Conservation (phyloP, 2,113 vertebrate species). For the Aspiorhynchus laticeps region DNA sequence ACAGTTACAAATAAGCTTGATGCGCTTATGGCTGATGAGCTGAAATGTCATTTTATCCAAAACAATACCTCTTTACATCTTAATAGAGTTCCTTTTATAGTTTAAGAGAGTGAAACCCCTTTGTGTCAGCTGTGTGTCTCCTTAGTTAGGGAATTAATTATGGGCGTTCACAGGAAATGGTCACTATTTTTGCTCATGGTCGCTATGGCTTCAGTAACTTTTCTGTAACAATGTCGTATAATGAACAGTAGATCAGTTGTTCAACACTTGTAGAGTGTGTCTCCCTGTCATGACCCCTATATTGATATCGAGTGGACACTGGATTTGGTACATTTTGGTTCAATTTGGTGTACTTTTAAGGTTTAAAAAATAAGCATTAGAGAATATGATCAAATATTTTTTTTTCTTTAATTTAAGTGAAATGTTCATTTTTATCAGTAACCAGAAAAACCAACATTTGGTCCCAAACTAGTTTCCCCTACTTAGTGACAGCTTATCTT, state of each 20-base stretch:
- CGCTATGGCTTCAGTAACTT: slow-evolving; percentile 57
- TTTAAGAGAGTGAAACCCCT: not conserved
- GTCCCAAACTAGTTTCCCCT: not conserved
- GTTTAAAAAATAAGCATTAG: not conserved
- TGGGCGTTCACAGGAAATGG: slow-evolving; percentile 60
- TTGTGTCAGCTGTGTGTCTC: slow-evolving; percentile 17
- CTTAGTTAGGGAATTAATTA: not conserved
- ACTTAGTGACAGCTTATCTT: not conserved
- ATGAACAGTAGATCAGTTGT: slow-evolving; percentile 61
- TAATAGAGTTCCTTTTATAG: not conserved
- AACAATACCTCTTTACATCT: slow-evolving; percentile 12
- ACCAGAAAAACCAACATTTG: not conserved
- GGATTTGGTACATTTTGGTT: not conserved
- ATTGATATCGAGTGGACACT: not conserved
- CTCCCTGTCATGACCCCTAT: not conserved
- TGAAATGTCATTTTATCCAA: not conserved
- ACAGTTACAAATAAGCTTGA: not conserved
- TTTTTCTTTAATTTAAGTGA: not conserved
- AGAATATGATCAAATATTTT: not conserved
- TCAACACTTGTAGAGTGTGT: slow-evolving; percentile 24
- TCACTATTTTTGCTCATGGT: slow-evolving; percentile 71
- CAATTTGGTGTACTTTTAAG: not conserved
- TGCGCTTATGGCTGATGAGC: not conserved
- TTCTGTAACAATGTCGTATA: slow-evolving; percentile 51
- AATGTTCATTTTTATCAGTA: not conserved